Conservation (phyloP, 2,797 vertebrate genomes). For the Protonibea diacanthus region DNA sequence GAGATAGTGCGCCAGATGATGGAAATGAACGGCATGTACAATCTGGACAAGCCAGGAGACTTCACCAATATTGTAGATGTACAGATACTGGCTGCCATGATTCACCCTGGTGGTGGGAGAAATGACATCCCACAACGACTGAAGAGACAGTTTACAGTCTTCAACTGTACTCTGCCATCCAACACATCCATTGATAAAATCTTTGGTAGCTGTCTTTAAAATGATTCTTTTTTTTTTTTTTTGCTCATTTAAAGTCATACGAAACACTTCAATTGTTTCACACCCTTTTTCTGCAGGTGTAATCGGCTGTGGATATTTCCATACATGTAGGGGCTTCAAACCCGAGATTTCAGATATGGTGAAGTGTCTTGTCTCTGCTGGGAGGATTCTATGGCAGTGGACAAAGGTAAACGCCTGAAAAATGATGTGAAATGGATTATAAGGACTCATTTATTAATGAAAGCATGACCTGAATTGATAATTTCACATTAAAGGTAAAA, state of each 20-base stretch:
- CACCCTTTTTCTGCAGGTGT: constrained; percentile 79
- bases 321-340: constrained; percentile 84
- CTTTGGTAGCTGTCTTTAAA: constrained; percentile 84
- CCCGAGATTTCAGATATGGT: constrained; percentile 79
- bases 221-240: constrained; percentile 32
- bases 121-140: constrained; percentile 92
- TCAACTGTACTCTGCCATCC: constrained; percentile 91
- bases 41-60: constrained; percentile 91
- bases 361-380: constrained; percentile 84
- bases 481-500: constrained; percentile 81
- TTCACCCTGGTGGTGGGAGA: constrained; percentile 91
- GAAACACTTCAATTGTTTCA: neutral
- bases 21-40: constrained; percentile 92
- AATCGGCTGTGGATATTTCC: constrained; percentile 89
- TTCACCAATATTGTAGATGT: constrained; percentile 89
- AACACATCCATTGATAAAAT: constrained; percentile 91
- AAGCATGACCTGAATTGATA: constrained; percentile 31
- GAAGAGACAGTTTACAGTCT: constrained; percentile 91
- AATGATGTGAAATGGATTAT: neutral
- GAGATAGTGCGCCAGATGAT: constrained; percentile 92
- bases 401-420: constrained; percentile 80
- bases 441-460: constrained; percentile 2
- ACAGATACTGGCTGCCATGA: constrained; percentile 93
- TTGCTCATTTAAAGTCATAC: neutral
- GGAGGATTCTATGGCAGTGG: constrained; percentile 90